Base-by-base conservation (phyloP, 2,113 vertebrate genomes). In the Seriola quinqueradiata region DNA sequence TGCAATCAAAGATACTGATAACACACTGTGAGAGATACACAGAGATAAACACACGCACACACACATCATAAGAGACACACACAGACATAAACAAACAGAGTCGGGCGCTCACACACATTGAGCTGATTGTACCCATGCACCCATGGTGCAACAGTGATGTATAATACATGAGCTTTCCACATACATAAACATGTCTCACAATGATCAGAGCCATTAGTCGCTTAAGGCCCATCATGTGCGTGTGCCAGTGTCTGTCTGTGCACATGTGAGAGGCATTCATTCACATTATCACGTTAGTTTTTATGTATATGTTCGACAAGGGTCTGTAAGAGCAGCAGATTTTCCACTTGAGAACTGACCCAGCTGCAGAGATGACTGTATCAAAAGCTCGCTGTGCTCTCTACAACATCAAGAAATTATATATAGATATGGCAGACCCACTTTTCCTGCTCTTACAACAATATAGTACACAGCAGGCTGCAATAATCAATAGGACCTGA, bases 401-500 rank as follows among this genome's bases (percentile, higher is more conserved):
- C 57, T 70, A 54, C 70, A 87, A 84, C 78, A 87, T 68, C 72
- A 36, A 77, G 68, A 85, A 75, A 84, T 86, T 68, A 85, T 83
- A 87, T 81, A 87, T 65, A 88, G 74, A 87, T 32, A 17, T 28
- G 65, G 67, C 76, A 84, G 69, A 77, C 70, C 79, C 84, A 90
- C 87, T 90, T 93, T 83, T 85, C 81, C 72, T 81, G 66, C 84
- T 83, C 88, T 76, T 75, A 89, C 87, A 83, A 75, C 84, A 87
- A 84, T 88, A 87, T 84, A 87, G 72, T 77, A 83, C 73, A 85
- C 73, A 70, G 77, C 70, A 60, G 74, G 79, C 71, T 81, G 68
- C 69, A 55, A 82, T 86, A 91, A 92, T 93, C 92, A 84, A 93
- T 92, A 86, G 48, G 72, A 85, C 82, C 83, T 73, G 63, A 55